Percentiles rank a stretch among this genome's conserved stretches.
Conservation (phyloP, 2,113 vertebrate species). For the Callipepla squamata region DNA sequence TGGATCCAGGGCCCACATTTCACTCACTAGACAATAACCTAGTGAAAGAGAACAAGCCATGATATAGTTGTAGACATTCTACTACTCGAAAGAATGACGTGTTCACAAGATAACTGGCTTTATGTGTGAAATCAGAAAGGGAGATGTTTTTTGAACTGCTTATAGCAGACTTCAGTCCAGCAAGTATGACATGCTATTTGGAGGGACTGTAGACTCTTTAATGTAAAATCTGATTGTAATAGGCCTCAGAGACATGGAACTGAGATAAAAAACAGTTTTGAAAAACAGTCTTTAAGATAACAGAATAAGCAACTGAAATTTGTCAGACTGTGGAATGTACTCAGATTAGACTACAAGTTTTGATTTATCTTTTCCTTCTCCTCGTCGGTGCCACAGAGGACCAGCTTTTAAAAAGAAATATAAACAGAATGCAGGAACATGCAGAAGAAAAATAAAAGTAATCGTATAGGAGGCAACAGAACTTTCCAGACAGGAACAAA, state of each 20-base stretch:
- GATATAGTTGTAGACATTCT: not conserved
- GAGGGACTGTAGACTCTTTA: not conserved
- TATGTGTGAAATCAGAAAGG: not conserved
- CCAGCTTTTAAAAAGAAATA: not conserved
- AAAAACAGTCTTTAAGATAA: conserved; percentile 15
- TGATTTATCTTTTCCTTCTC: not conserved
- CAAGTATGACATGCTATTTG: not conserved
- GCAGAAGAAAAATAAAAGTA: not conserved
- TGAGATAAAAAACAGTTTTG: conserved; percentile 10
- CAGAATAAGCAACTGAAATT: conserved; percentile 25
- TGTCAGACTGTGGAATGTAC: not conserved
- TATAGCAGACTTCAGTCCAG: not conserved
- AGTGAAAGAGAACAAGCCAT: not conserved
- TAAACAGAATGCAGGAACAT: not conserved
- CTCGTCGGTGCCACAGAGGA: rapidly evolving
- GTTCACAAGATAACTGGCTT: not conserved
- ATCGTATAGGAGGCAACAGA: not conserved
- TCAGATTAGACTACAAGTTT: conserved; percentile 13
- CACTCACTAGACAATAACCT: not conserved
- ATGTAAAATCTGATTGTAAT: conserved; percentile 9
- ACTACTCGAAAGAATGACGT: not conserved
- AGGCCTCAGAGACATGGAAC: not conserved
- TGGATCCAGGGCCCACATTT: rapidly evolving
- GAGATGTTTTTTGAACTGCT: not conserved
- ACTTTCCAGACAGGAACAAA: not conserved